Conservation (phyloP, 2,888 invertebrate species). For the Orchesella flavescens region DNA sequence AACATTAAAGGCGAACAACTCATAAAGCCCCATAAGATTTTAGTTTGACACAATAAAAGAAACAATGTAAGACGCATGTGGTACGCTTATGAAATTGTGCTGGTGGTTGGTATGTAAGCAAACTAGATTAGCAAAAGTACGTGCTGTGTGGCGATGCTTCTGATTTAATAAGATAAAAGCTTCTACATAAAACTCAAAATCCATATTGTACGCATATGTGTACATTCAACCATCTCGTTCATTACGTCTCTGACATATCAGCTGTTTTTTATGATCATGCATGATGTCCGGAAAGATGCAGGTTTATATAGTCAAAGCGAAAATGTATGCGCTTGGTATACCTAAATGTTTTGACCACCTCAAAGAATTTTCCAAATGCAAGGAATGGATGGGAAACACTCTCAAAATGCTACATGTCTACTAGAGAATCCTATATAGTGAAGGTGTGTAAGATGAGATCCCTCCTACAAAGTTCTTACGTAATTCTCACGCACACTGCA, state of each 20-base stretch:
- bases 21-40: no score
- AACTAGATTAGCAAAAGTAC: neutral
- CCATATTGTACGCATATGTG: neutral
- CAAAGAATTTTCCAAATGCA: neutral
- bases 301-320: neutral
- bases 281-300: neutral
- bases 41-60: no score
- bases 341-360: neutral
- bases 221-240: neutral
- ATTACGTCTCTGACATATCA: neutral
- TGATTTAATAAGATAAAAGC: neutral
- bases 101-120: neutral
- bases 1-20: no score
- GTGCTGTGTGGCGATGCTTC: no score
- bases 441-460: neutral
- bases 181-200: neutral
- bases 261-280: constrained; percentile 43
- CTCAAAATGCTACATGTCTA: neutral
- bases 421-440: neutral
- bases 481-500: neutral
- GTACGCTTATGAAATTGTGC: no score
- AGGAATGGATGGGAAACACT: neutral
- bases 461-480: neutral
- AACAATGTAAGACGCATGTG: no score
- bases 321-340: neutral